Evolutionary conservation across 2,113 vertebrate genomes (phyloP).

Genomic region (Fregetta grallaria): DNA sequence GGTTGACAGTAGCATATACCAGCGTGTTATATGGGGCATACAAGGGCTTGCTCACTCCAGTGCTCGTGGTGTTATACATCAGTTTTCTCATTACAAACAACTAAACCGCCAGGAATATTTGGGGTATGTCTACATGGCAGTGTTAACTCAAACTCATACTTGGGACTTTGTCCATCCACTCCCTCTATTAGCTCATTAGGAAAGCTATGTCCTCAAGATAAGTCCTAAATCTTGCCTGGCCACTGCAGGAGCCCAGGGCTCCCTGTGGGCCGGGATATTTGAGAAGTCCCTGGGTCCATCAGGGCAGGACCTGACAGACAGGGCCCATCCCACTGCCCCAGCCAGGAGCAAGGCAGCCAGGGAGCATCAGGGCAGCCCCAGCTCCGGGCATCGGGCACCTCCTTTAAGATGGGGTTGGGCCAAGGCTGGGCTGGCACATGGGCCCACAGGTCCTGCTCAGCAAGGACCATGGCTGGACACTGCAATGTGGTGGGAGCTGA

Average conservation of each 20-base stretch:
- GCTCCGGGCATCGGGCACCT: not conserved
- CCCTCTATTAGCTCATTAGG: not conserved
- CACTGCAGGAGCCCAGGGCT: not conserved
- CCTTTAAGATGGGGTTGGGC: not conserved
- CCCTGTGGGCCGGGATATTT: not conserved
- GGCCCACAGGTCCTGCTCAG: not conserved
- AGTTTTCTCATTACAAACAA: not conserved
- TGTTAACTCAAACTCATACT: not conserved
- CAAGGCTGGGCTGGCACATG: not conserved
- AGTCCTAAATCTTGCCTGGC: not conserved
- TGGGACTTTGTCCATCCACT: not conserved
- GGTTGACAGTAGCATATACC: not conserved
- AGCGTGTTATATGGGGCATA: no score
- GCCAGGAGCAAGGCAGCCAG: not conserved
- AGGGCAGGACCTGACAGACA: not conserved
- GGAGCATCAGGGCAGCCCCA: not conserved
- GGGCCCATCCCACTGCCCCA: not conserved
- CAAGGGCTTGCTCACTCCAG: not conserved
- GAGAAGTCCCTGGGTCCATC: not conserved
- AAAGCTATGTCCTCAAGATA: not conserved
- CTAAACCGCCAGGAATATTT: not conserved
- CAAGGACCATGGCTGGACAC: not conserved
- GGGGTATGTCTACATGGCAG: not conserved
- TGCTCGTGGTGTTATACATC: not conserved
- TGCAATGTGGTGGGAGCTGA: accelerated